These are phyloP conservation scores for Callyntrura guangdongensis DNA, from an alignment of 2,888 invertebrate species.

Conservation along the genomic window DNA sequence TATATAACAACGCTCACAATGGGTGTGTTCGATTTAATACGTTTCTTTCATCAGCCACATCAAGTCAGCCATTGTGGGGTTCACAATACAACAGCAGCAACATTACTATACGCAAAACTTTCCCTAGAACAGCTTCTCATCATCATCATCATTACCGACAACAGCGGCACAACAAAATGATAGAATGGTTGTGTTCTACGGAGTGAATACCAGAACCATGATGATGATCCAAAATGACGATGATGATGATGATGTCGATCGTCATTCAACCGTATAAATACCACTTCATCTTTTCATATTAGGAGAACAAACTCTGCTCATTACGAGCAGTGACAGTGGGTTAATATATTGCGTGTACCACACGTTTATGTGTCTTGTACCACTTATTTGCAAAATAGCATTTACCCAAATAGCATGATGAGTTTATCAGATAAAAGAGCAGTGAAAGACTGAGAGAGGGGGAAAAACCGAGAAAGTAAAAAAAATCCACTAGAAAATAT, in stretches of 20 bases:
- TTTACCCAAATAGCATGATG: not conserved
- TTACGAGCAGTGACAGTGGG: conserved; percentile 7
- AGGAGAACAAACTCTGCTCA: not conserved
- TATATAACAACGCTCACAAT: conserved; percentile 25
- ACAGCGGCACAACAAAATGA: conserved; percentile 4
- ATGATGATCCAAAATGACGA: conserved; percentile 16
- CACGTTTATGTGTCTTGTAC: not conserved
- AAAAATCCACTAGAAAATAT: not conserved
- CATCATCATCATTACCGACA: conserved; percentile 32
- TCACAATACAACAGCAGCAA: conserved; percentile 6
- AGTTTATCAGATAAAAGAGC: conserved; percentile 7
- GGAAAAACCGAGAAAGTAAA: not conserved
- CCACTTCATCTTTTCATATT: conserved; percentile 39
- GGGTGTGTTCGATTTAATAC: conserved; percentile 43
- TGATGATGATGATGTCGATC: conserved; percentile 47
- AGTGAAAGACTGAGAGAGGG: not conserved
- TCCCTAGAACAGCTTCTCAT: not conserved
- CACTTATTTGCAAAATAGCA: not conserved
- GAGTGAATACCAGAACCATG: not conserved
- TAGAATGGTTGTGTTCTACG: conserved; percentile 22
- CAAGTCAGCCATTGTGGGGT: conserved; percentile 17
- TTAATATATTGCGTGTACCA: not conserved
- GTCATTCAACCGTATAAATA: conserved; percentile 60
- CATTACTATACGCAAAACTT: conserved; percentile 5
- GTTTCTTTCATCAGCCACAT: conserved; percentile 22